Evolutionary conservation across 2,797 vertebrate genomes (phyloP), one percentile per base, ranked within the genome.

Genomic region (Peromyscus attwateri): DNA sequence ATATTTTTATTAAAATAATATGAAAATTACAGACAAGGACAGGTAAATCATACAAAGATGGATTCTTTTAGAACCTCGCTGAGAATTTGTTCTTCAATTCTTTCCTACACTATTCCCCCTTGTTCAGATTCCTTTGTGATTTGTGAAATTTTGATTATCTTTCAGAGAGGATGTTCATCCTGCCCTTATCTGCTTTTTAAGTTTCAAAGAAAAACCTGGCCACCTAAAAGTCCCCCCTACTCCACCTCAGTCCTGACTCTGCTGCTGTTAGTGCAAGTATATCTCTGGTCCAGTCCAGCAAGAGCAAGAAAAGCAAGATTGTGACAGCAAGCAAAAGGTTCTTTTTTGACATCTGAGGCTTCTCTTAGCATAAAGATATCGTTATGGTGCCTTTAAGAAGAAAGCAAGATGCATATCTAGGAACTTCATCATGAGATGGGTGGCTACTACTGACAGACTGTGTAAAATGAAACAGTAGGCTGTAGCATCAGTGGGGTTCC

Each of bases 1-100:
- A 73, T 73, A 37, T 85, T 34, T 55, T 82, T 93, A 71, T 87
- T 60, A 91, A 84, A 95, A 95, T 92, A 64, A 27, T 31, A 95
- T 37, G 19, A 60, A 95, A 94, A 64, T 89, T 46, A 89, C 31
- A 46, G 84, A 13, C 37, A 94, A 79, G 4, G 10, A 0, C 1
- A 76, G 52, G 13, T 52, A 79, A 94, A 81, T 89, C 14, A 27
- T 49, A 90, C 37, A 71, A 82, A 92, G 84, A 87, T 29, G 6
- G 85, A 49, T 46, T 96, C 23, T 34, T 37, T 89, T 66, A 75
- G 60, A 91, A 46, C 14, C 43, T 55, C 43, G 40, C 5, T 73
- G 66, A 81, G 12, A 91, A 37, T 66, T 68, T 62, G 55, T 27
- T 94, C 40, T 49, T 95, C 25, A n/a, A 19, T 19, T 62, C 34